Percentiles rank a stretch among this genome's conserved stretches.
Conservation (phyloP, 2,113 vertebrate species). For the Entelurus aequoreus region DNA sequence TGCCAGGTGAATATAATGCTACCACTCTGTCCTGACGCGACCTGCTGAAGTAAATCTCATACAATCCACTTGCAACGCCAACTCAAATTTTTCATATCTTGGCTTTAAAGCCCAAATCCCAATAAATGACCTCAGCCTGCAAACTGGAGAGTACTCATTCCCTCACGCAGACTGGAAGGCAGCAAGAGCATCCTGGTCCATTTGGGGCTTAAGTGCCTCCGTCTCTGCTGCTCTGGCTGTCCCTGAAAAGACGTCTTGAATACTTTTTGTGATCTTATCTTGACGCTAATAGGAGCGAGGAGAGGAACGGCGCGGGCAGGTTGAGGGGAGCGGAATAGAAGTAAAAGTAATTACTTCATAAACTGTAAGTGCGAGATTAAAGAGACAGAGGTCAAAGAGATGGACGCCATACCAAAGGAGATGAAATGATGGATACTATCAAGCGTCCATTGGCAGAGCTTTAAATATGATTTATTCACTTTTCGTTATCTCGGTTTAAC, state of each 20-base stretch:
- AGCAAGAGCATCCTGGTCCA: background rate
- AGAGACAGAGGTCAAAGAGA: slow-evolving; percentile 18
- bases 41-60: background rate
- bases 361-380: slow-evolving; percentile 26
- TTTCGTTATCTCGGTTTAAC: slow-evolving; percentile 7
- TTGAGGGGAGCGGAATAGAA: background rate
- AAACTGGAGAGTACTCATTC: background rate
- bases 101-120: background rate
- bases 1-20: background rate
- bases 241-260: slow-evolving; percentile 19
- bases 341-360: slow-evolving; percentile 31
- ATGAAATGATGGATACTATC: slow-evolving; percentile 11
- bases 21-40: background rate
- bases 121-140: background rate
- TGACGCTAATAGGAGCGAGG: slow-evolving; percentile 6
- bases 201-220: slow-evolving; percentile 10
- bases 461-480: background rate
- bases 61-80: background rate
- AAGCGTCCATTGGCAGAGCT: background rate
- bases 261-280: slow-evolving; percentile 27
- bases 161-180: background rate
- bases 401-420: slow-evolving; percentile 6
- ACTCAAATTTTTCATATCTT: background rate
- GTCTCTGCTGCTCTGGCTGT: slow-evolving; percentile 13
- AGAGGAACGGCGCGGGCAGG: slow-evolving; percentile 6